Evolutionary conservation across 2,797 vertebrate genomes (phyloP).

Genomic region (Iguana delicatissima): DNA sequence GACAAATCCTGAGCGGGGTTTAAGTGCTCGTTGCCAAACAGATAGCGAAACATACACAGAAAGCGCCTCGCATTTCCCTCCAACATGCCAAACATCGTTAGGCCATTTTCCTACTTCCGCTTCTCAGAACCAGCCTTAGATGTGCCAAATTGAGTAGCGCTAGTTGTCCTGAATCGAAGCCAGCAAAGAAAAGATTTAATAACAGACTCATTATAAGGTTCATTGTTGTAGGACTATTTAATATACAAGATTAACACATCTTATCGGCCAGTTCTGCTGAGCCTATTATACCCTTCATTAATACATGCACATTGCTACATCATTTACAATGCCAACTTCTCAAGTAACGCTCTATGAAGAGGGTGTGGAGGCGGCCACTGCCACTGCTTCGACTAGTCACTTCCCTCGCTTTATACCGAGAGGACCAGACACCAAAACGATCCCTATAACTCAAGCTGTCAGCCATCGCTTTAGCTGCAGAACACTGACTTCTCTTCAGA

Average conservation of each 20-base stretch:
- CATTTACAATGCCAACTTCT: conserved; percentile 65
- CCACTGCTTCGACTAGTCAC: background rate
- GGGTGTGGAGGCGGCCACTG: conserved; percentile 49
- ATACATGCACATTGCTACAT: conserved; percentile 66
- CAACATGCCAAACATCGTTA: background rate
- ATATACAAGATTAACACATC: conserved; percentile 78
- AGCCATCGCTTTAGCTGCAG: background rate
- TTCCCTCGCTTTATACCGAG: background rate
- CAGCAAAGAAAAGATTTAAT: conserved; percentile 70
- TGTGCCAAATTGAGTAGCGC: conserved; percentile 47
- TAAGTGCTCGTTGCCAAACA: conserved; percentile 29
- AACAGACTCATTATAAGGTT: conserved; percentile 73
- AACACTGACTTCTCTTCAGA: conserved; percentile 5
- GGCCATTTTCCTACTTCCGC: background rate
- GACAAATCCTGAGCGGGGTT: conserved; percentile 44
- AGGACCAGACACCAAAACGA: conserved; percentile 29
- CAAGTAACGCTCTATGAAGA: conserved; percentile 53
- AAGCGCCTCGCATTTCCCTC: background rate
- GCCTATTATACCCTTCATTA: conserved; percentile 73
- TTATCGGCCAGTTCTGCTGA: conserved; percentile 74
- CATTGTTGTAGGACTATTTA: conserved; percentile 72
- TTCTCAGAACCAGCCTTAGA: conserved; percentile 47
- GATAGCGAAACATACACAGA: background rate
- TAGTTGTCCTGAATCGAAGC: conserved; percentile 67
- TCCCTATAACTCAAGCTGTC: conserved; percentile 20